phyloP scores from a whole-genome alignment of 2,113 vertebrate species.

The Muntiacus muntjak region DNA sequence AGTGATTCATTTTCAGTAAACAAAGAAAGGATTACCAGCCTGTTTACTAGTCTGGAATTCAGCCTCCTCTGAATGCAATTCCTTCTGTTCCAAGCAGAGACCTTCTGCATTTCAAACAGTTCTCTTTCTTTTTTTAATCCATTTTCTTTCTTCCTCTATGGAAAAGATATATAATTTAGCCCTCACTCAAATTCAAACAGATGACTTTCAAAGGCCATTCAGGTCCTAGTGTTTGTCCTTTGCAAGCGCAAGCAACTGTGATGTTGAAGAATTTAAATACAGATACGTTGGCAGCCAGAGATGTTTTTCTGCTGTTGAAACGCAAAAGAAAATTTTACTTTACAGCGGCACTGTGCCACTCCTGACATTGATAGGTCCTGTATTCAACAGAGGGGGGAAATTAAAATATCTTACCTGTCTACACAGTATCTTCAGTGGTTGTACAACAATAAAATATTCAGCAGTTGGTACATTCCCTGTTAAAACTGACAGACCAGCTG shows the following conservation, averaged over 20 bases:
- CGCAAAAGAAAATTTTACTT: conserved; percentile 46
- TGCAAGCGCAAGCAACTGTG: conserved; percentile 48
- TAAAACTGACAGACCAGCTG: conserved; percentile 25
- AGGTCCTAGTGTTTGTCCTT: conserved; percentile 37
- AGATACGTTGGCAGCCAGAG: conserved; percentile 41
- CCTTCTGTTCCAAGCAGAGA: conserved; percentile 47
- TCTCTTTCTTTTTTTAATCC: conserved; percentile 61
- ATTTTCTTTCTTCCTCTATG: conserved; percentile 38
- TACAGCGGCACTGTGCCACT: neutral
- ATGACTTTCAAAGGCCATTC: conserved; percentile 54
- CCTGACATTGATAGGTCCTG: neutral
- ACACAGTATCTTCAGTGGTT: conserved; percentile 52
- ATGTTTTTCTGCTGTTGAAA: conserved; percentile 41
- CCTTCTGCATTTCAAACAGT: conserved; percentile 62
- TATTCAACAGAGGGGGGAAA: conserved; percentile 47
- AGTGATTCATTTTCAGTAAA: conserved; percentile 70
- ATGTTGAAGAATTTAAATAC: conserved; percentile 58
- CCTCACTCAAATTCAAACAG: conserved; percentile 54
- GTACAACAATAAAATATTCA: conserved; percentile 64
- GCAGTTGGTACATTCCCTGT: conserved; percentile 35
- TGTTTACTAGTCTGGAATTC: conserved; percentile 62
- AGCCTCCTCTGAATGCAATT: conserved; percentile 39
- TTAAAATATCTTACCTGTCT: conserved; percentile 53
- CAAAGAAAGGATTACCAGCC: conserved; percentile 64
- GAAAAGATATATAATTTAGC: conserved; percentile 52